phyloP scores from a whole-genome alignment of 1,140 invertebrate genomes.

The Ceratina japonica region DNA sequence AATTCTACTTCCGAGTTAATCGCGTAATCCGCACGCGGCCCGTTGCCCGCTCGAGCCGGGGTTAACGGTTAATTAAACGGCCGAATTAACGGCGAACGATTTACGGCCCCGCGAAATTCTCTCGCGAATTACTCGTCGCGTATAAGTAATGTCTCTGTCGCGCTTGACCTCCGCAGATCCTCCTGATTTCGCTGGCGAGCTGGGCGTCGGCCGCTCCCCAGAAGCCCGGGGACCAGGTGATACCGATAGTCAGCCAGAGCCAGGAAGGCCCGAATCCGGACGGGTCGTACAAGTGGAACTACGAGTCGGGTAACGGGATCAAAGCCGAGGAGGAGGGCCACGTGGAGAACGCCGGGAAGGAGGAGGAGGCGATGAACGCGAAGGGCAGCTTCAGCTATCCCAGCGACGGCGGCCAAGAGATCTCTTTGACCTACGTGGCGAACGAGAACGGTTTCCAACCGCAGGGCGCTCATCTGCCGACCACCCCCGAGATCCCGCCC shows the following conservation, averaged over 20 bases:
- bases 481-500: conserved; percentile 75
- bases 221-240: conserved; percentile 50
- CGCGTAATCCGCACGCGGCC: not conserved
- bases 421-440: conserved; percentile 79
- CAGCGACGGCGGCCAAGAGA: conserved; percentile 77
- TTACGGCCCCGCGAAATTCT: too few relatives aligned
- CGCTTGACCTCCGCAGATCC: conserved; percentile 36
- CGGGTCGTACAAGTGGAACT: conserved; percentile 76
- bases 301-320: conserved; percentile 79
- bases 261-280: conserved; percentile 67
- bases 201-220: conserved; percentile 46
- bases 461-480: conserved; percentile 77
- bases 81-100: too few relatives aligned
- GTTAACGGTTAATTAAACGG: too few relatives aligned
- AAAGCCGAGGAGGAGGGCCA: conserved; percentile 71
- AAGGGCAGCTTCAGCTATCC: conserved; percentile 77
- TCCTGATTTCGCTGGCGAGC: conserved; percentile 41
- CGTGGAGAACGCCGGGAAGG: conserved; percentile 75
- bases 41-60: not conserved
- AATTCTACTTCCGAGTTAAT: not conserved
- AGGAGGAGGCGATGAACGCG: conserved; percentile 68
- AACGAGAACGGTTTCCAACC: conserved; percentile 80
- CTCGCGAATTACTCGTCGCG: too few relatives aligned
- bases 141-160: too few relatives aligned
- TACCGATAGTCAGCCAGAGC: conserved; percentile 70